Base-by-base conservation (phyloP, 2,797 vertebrate species). In the Neosilurus hyrtlii region DNA sequence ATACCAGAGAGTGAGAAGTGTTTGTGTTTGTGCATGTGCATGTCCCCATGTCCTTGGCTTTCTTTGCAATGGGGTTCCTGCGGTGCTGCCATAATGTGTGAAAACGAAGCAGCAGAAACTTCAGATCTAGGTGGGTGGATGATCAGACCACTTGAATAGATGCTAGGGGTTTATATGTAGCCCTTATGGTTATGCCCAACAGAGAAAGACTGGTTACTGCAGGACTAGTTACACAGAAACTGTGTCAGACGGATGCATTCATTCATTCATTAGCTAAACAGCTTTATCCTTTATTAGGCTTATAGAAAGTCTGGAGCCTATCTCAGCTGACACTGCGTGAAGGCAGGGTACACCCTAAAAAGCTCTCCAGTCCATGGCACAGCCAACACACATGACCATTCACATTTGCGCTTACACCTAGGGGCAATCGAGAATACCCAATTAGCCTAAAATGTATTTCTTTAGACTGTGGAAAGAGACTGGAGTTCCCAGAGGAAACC, bases 11-110 rank as follows among this genome's bases (percentile, higher is more conserved):
- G 35, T 67, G 70, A 83, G 56, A 62, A 71, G 74, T 83, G 66
- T 83, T 68, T 83, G 75, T 71, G 56, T 79, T 70, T 79, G 76
- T 79, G 57, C 61, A 49, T 78, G 62, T 71, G 74, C 52, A 37
- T 72, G 67, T 71, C 73, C 68, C 30, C 54, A 20, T 84, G 77
- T 84, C 77, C 82, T 84, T 84, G 82, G 82, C 76, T 49, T 6
- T 79, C 51, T 43, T 26, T 24, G n/a, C 35, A 71, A 22, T 72
- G 63, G 51, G 51, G 10, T 74, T 80, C 82, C 82, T 74, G 77
- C 30, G 30, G 82, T 59, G 82, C 68, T 20, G 18, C 43, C 77
- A 84, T 84, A 79, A 73, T 80, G 82, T 80, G 77, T 80, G 82
- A 84, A 84, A 84, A 68, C 75, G 43, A 49, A 73, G 59, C 59